phyloP scores from a whole-genome alignment of 2,888 invertebrate genomes.

The Nematopogon swammerdamellus region DNA sequence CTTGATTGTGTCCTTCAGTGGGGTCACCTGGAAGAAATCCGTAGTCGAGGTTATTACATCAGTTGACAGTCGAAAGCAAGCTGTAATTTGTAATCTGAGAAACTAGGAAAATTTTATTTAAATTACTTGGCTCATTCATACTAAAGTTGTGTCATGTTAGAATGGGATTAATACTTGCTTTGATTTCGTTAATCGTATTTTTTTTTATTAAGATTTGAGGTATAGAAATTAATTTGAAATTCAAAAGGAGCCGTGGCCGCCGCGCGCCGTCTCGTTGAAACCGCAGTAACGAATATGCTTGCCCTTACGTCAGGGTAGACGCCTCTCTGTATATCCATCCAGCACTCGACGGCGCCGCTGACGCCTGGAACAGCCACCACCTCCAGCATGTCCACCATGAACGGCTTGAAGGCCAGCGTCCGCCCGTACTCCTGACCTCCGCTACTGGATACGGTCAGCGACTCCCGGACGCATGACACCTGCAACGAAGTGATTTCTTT shows the following conservation, averaged over 20 bases:
- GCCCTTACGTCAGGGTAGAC: slow-evolving; percentile 66
- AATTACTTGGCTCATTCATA: no score
- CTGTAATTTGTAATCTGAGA: no score
- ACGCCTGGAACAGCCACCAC: slow-evolving; percentile 64
- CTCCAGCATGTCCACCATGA: slow-evolving; percentile 68
- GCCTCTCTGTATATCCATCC: slow-evolving; percentile 75
- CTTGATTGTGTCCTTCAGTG: slow-evolving; percentile 60
- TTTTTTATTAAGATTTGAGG: no score
- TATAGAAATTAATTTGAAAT: no score
- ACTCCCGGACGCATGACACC: slow-evolving; percentile 43
- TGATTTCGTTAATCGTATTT: no score
- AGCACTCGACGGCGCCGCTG: slow-evolving; percentile 65
- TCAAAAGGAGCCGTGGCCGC: no score
- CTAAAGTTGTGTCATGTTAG: no score
- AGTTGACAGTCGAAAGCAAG: neutral
- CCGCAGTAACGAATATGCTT: no score
- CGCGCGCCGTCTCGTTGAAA: no score
- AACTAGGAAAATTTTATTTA: no score
- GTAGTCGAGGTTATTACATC: neutral
- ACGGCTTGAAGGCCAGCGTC: slow-evolving; percentile 54
- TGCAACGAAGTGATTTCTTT: no score
- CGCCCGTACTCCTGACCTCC: slow-evolving; percentile 26
- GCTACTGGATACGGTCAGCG: slow-evolving; percentile 34
- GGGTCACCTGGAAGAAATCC: slow-evolving; percentile 53
- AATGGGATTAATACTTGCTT: no score